These are phyloP conservation scores for Fissipunctia ypsillon DNA, from an alignment of 2,888 invertebrate species.

Conservation along the genomic window DNA sequence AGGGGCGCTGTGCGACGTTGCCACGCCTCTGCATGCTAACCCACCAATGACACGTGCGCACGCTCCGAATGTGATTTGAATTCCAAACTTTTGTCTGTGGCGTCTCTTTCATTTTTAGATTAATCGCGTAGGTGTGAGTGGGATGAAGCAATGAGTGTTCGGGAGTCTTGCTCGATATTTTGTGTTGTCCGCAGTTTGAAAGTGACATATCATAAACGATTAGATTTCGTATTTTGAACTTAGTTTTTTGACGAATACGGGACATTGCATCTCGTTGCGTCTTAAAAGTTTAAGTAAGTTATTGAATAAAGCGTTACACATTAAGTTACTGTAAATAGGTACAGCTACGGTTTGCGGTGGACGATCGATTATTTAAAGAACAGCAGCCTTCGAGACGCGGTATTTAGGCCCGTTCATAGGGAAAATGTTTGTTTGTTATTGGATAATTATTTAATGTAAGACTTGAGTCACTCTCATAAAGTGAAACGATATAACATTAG, in stretches of 20 bases:
- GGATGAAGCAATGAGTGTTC: conserved; percentile 60
- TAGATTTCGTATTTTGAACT: conserved; percentile 54
- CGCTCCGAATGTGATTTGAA: conserved; percentile 71
- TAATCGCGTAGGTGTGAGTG: conserved; percentile 50
- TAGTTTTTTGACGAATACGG: conserved; percentile 37
- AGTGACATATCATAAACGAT: conserved; percentile 47
- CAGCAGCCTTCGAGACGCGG: conserved; percentile 41
- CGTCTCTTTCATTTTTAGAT: conserved; percentile 67
- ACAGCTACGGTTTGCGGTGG: conserved; percentile 64
- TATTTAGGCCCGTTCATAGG: conserved; percentile 26
- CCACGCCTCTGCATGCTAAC: conserved; percentile 80
- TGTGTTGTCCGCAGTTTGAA: conserved; percentile 29
- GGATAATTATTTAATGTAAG: conserved; percentile 11
- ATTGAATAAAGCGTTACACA: conserved; percentile 63
- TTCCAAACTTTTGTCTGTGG: conserved; percentile 63
- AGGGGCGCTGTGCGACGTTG: conserved; percentile 80
- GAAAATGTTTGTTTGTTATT: conserved; percentile 28
- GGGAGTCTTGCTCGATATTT: conserved; percentile 50
- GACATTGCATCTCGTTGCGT: conserved; percentile 43
- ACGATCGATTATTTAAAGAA: conserved; percentile 68
- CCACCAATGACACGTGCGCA: conserved; percentile 77
- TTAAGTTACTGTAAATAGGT: conserved; percentile 68
- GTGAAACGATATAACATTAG: not conserved
- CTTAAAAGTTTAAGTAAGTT: conserved; percentile 63
- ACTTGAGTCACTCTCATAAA: not conserved